Evolutionary conservation across 2,797 vertebrate species (phyloP).

Genomic region (Paramormyrops hopkinsi): DNA sequence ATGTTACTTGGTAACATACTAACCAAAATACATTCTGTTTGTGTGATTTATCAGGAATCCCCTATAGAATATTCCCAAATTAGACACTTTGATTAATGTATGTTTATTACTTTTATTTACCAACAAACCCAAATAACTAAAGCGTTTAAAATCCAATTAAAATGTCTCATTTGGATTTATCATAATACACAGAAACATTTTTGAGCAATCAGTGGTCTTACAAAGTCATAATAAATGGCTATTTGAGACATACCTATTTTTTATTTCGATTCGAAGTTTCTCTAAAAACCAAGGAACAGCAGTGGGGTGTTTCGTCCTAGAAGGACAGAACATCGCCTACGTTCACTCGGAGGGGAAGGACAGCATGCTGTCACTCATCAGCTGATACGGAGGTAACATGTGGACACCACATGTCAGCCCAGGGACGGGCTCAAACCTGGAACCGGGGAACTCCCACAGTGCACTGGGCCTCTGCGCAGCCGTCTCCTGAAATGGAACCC

Average conservation of each 20-base stretch:
- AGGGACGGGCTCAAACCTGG: background rate
- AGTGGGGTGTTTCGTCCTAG: background rate
- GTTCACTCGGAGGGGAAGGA: background rate
- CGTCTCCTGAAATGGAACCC: background rate
- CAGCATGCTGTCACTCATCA: background rate
- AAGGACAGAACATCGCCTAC: background rate
- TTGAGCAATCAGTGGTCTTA: background rate
- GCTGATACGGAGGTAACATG: background rate
- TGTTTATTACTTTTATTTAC: background rate
- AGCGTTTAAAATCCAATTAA: background rate
- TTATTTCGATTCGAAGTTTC: background rate
- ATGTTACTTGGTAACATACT: background rate
- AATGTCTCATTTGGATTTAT: background rate
- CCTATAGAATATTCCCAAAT: background rate
- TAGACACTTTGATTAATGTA: background rate
- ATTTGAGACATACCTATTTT: background rate
- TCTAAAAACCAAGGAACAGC: background rate
- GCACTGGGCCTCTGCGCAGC: background rate
- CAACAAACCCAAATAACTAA: background rate
- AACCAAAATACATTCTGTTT: background rate
- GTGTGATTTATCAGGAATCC: background rate
- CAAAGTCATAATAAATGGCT: background rate
- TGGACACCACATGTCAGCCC: background rate
- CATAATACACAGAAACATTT: background rate
- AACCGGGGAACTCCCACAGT: background rate